Base-by-base conservation (phyloP, 1,140 invertebrate species). In the Drosophila bocqueti region DNA sequence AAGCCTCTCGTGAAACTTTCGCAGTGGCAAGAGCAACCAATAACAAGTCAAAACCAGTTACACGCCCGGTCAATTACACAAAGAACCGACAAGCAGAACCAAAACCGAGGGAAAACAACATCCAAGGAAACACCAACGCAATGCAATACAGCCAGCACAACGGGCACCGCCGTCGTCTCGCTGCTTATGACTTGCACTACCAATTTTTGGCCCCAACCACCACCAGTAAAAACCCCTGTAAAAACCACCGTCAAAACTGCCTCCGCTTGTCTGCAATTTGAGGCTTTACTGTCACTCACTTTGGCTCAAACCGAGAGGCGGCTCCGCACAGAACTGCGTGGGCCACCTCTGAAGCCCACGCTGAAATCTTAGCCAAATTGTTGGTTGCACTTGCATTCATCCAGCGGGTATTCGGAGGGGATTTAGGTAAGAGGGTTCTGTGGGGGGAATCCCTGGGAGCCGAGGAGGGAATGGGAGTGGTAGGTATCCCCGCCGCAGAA, bases 221-320 rank as follows among this genome's bases (percentile, higher is more conserved):
- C 26, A 7, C n/a, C 29, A 18, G 36, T 21, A 50, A 61, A 65
- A 64, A 36, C 63, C 54, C 36, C 78, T 73, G 45, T 57, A 40
- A 57, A 55, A 57, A 40, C 36, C 54, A 24, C 54, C 54, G 54
- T 57, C 54, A 49, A 62, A 68, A 76, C 73, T 47, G 45, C 52
- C 75, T 77, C 63, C 63, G 67, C 64, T 74, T 87, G 80, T 83
- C 83, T 62, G 68, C 84, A 77, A 83, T 87, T 87, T 87, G 84
- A 87, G 84, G 83, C 80, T 83, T 79, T 71, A 81, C 80, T 89
- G 83, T 87, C 83, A 81, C 67, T 87, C 83, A 83, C 42, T 78
- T 52, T 43, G 76, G 49, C 75, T 55, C 38, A 36, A 29, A 49
- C 38, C 36, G 43, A 66, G 21, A 47, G 50, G 38, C 58, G 79